A percentile compares a stretch with the other conserved stretches of the same genome.
phyloP scores from a whole-genome alignment of 2,888 invertebrate genomes.

The Empis livida region DNA sequence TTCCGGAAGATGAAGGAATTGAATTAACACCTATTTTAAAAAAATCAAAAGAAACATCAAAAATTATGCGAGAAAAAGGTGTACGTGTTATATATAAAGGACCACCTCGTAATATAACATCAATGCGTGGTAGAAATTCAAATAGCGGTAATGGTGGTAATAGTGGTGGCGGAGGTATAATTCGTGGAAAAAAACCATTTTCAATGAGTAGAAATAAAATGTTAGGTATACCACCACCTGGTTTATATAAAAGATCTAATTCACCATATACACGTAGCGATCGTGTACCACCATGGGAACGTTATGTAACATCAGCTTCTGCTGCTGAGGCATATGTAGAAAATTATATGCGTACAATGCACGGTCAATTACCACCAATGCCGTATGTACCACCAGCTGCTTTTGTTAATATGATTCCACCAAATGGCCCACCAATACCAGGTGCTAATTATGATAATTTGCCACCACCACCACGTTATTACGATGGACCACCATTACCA shows the following conservation, averaged over 20 bases:
- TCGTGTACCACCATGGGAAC: constrained; percentile 50
- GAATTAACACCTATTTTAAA: constrained; percentile 79
- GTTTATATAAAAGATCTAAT: constrained; percentile 38
- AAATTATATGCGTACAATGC: constrained; percentile 81
- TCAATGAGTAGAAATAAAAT: constrained; percentile 50
- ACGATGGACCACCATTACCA: constrained; percentile 61
- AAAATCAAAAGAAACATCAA: constrained; percentile 72
- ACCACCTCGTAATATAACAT: constrained; percentile 38
- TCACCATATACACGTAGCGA: constrained; percentile 45
- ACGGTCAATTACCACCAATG: constrained; percentile 71
- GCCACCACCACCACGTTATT: constrained; percentile 70
- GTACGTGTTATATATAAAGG: constrained; percentile 35
- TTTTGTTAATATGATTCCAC: constrained; percentile 48
- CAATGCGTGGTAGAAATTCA: constrained; percentile 36
- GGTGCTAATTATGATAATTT: constrained; percentile 43
- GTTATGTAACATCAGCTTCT: constrained; percentile 45
- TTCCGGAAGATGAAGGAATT: constrained; percentile 83
- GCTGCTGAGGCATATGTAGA: constrained; percentile 78
- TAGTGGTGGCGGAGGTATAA: constrained; percentile 33
- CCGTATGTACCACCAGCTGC: constrained; percentile 65
- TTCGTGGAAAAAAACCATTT: constrained; percentile 47
- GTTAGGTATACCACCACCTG: constrained; percentile 25
- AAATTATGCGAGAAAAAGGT: constrained; percentile 41
- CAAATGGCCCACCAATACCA: constrained; percentile 37
- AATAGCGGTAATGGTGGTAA: constrained; percentile 22